Evolutionary conservation across 2,797 vertebrate genomes (phyloP).

Genomic region (Rallus crepitans): DNA sequence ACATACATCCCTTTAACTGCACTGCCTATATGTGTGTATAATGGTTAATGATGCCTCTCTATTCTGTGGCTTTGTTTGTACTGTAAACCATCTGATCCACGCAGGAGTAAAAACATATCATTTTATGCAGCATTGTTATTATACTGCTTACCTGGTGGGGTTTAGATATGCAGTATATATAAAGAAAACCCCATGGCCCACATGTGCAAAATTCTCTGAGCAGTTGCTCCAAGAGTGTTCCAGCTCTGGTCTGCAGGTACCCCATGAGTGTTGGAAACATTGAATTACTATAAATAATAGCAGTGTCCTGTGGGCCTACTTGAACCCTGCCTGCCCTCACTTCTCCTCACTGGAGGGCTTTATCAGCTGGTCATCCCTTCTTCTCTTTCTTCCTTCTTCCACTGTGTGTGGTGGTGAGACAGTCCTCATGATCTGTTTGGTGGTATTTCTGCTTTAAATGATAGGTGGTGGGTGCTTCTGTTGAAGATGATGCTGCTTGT

Average conservation of each 20-base stretch:
- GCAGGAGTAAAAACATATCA: constrained; percentile 57
- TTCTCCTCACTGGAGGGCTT: not conserved
- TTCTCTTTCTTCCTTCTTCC: not conserved
- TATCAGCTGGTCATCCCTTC: not conserved
- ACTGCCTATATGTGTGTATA: constrained; percentile 66
- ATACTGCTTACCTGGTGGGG: constrained; percentile 53
- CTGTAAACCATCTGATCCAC: constrained; percentile 65
- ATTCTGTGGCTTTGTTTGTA: constrained; percentile 72
- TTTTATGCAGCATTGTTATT: constrained; percentile 28
- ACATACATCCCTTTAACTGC: constrained; percentile 71
- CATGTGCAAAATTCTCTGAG: not conserved
- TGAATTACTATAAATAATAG: constrained; percentile 19
- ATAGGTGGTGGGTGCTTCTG: not conserved
- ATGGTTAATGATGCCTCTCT: constrained; percentile 69
- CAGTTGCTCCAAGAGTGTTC: not conserved
- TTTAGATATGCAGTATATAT: constrained; percentile 47
- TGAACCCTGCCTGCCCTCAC: not conserved
- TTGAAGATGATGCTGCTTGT: not conserved
- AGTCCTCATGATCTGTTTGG: not conserved
- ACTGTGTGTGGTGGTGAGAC: not conserved
- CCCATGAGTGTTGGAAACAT: not conserved
- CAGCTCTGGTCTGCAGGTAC: constrained; percentile 30
- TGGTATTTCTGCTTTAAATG: not conserved
- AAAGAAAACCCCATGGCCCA: constrained; percentile 46
- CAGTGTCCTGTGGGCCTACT: constrained; percentile 7